A percentile compares a stretch with the other conserved stretches of the same genome.
phyloP scores from a whole-genome alignment of 2,113 vertebrate species.

The Zeus faber region DNA sequence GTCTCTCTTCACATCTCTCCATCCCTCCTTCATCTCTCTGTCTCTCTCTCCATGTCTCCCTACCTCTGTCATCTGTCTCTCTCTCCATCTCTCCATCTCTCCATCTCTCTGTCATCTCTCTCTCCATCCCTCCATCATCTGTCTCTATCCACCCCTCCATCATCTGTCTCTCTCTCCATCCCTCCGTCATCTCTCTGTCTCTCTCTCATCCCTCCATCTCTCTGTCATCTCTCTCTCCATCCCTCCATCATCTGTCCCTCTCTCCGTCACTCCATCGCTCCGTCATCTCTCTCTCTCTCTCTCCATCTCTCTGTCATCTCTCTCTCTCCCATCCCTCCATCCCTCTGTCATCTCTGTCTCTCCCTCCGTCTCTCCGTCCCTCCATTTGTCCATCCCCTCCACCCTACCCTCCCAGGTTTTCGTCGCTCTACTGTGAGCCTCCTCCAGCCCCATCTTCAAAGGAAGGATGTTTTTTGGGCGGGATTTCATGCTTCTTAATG shows the following conservation, averaged over 20 bases:
- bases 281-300: background rate
- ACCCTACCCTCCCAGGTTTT: no score
- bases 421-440: no score
- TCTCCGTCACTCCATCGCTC: background rate
- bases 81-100: background rate
- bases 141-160: background rate
- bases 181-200: conserved; percentile 25
- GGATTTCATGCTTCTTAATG: no score
- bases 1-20: background rate
- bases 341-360: background rate
- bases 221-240: no score
- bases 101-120: background rate
- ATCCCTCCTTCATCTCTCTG: conserved; percentile 12
- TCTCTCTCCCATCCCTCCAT: background rate
- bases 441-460: background rate
- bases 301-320: background rate
- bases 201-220: conserved; percentile 23
- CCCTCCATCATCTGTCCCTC: background rate
- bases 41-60: conserved; percentile 1
- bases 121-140: background rate
- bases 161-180: background rate
- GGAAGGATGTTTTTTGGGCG: no score
- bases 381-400: background rate
- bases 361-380: background rate
- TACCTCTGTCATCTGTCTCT: background rate